Base-by-base conservation (phyloP, 2,797 vertebrate species). In the Sebastes cheni region DNA sequence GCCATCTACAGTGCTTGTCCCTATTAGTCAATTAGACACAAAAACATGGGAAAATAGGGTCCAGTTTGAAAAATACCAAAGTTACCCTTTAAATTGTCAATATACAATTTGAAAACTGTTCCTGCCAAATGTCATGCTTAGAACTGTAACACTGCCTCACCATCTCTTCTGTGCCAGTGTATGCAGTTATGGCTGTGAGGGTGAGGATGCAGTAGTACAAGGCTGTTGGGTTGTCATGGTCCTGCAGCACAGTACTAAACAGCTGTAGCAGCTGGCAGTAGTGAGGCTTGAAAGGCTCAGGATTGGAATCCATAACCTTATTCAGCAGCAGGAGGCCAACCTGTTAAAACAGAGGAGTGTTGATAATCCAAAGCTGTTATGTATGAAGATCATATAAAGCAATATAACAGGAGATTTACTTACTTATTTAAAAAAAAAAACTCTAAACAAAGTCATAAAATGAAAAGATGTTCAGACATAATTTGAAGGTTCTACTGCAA, bases 191-290 rank as follows among this genome's bases (percentile, higher is more conserved):
- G 71, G 96, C 84, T 0, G 96, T 96, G 61, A 98, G 88, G 18
- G 96, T 95, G 72, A 96, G 96, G 77, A 97, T 93, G 70, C 97
- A 95, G 86, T 98, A 98, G 86, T 97, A 97, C 55, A 98, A 81
- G 16, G 95, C 88, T 0, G 91, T 93, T 0, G 96, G 95, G 88
- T 97, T 97, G 77, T 82, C 88, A 55, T 93, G 92, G 77, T 97
- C 96, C 88, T 94, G 92, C 23, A 98, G 92, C 2, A 96, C 95
- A 8, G 92, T 88, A 8, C 87, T 91, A 68, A 98, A 93, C 80
- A 98, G 95, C 86, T 93, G 93, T 23, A 98, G 92, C 54, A 98
- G 95, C 80, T 97, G 96, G 61, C 81, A 75, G 75, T 96, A 96
- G 83, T 98, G 95, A 29, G 95, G 95, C 16, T 92, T 93, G 86